Evolutionary conservation across 2,888 invertebrate genomes (phyloP), one percentile per base, ranked within the genome.

Genomic region (Cataglyphis livida): DNA sequence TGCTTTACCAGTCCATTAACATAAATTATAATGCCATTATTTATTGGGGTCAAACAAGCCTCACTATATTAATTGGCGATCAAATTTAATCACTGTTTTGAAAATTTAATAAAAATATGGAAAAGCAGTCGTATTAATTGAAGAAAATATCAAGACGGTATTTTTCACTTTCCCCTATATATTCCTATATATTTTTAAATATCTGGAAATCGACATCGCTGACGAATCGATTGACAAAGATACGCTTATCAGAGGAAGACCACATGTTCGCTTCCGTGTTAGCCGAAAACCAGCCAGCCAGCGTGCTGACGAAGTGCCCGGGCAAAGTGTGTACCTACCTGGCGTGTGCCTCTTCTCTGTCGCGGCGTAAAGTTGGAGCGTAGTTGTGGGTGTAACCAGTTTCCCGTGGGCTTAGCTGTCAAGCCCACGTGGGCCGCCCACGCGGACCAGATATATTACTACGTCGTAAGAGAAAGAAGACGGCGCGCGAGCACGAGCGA

Each of bases 401-500:
- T 94, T 91, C 93, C 78, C 91, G 93, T 93, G 90, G 93, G 93
- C 91, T 92, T 91, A 94, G 92, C 93, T 94, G 94, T 94, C 94
- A 93, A 92, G 89, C 94, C 94, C 94, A 94, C 94, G 94, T 94
- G 94, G 93, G 89, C 91, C 94, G 93, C 94, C 94, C 92, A 94
- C 94, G 92, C 92, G 44, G 81, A 62, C 57, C 88, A 91, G 91
- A 92, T 93, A 92, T 92, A 93, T 91, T 91, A 89, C 92, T 87
- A 87, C 86, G 85, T 65, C 82, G 85, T 83, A 84, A 84, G 87
- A 84, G 90, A 89, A 87, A 86, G 89, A 90, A 88, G 87, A 89
- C 85, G 87, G n/a, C 44, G 75, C 74, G 75, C 74, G 79, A 70
- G 65, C 78, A 81, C 71, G 86, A 35, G 61, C 28, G 57, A 21